Conservation (phyloP, 2,113 vertebrate species). For the Periophthalmodon schlosseri region DNA sequence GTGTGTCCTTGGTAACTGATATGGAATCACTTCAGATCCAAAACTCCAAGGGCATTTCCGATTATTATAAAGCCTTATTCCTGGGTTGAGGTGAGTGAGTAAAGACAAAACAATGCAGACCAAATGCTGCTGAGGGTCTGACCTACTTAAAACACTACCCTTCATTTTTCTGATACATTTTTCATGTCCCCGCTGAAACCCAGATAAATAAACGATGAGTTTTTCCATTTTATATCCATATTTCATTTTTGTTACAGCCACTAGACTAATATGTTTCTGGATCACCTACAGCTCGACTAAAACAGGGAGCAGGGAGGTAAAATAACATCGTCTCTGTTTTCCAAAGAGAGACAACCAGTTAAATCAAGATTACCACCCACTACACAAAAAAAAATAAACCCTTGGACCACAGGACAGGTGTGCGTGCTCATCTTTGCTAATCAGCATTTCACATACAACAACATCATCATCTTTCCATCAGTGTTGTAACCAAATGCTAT, state of each 20-base stretch:
- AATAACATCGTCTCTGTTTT: not conserved
- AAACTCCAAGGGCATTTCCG: too few relatives aligned
- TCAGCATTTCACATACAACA: not conserved
- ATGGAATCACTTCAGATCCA: too few relatives aligned
- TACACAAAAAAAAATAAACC: not conserved
- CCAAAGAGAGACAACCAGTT: too few relatives aligned
- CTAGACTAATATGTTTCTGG: slow-evolving; percentile 1
- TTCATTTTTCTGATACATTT: slow-evolving; percentile 5
- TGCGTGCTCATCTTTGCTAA: not conserved
- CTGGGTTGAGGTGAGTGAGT: not conserved
- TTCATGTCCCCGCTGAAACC: not conserved
- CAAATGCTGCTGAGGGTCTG: slow-evolving; percentile 36
- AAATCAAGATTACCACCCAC: not conserved
- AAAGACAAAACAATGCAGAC: not conserved
- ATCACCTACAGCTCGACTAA: not conserved
- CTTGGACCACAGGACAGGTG: not conserved
- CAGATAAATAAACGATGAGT: slow-evolving; percentile 5
- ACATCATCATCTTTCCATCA: not conserved
- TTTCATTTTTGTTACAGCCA: not conserved
- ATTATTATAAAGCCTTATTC: too few relatives aligned
- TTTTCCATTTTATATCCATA: not conserved
- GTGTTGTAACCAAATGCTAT: not conserved
- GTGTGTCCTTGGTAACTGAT: too few relatives aligned
- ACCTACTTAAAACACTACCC: slow-evolving; percentile 49
- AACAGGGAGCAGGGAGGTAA: not conserved